A percentile compares a stretch with the other conserved stretches of the same genome.
Evolutionary conservation across 1,140 invertebrate species (phyloP).

Genomic region (Zaprionus africanus): DNA sequence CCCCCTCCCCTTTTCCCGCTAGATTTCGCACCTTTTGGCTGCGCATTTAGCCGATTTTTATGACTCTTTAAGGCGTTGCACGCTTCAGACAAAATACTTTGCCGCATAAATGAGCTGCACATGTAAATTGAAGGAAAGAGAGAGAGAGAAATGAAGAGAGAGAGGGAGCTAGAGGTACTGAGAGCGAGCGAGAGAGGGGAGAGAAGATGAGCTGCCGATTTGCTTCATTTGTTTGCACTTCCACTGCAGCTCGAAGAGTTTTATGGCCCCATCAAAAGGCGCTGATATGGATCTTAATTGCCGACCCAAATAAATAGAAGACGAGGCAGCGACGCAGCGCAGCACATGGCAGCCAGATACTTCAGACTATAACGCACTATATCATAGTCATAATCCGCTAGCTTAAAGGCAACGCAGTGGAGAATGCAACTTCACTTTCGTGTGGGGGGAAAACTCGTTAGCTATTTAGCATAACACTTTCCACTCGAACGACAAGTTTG

Average conservation of each 20-base stretch:
- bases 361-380: conserved; percentile 17
- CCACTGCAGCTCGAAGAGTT: conserved; percentile 60
- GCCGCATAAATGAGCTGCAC: conserved; percentile 70
- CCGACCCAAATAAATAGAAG: conserved; percentile 83
- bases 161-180: background rate
- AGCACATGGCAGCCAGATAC: conserved; percentile 45
- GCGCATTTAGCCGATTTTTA: conserved; percentile 72
- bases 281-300: conserved; percentile 81
- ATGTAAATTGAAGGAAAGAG: conserved; percentile 7
- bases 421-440: conserved; percentile 50
- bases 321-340: background rate
- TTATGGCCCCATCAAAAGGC: conserved; percentile 77
- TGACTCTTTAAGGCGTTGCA: conserved; percentile 73
- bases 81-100: conserved; percentile 58
- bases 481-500: conserved; percentile 70
- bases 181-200: conserved; percentile 4
- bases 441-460: conserved; percentile 72
- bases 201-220: conserved; percentile 14
- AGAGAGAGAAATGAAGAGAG: background rate
- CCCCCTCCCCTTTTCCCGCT: background rate
- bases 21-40: conserved; percentile 65
- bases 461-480: conserved; percentile 83
- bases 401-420: background rate
- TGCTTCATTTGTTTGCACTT: conserved; percentile 58
- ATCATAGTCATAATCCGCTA: conserved; percentile 23